Base-by-base conservation (phyloP, 1,140 invertebrate species). In the Drosophila trapezifrons region DNA sequence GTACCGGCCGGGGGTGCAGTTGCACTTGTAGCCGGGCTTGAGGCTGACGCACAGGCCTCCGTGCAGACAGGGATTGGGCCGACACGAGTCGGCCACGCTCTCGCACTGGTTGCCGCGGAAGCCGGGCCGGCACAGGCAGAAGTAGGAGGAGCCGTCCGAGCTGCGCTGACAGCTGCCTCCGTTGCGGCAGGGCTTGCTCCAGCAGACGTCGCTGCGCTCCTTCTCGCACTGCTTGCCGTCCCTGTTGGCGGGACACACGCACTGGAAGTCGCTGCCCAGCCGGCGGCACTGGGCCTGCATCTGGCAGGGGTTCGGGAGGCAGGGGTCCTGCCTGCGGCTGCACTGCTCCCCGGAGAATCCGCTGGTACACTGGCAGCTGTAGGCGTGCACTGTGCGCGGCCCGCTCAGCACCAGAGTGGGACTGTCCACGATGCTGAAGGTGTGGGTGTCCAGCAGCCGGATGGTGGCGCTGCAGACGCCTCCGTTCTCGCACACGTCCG, bases 91-190 rank as follows among this genome's bases (percentile, higher is more conserved):
- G 0, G 96, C 95, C 0, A 97, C 93, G 8, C 95, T 94, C 93
- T 98, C 97, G 92, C 97, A 98, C 76, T 96, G 95, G 91, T 96
- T 96, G 12, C 97, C 97, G 32, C 96, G 94, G 89, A 97, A 98
- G 7, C 97, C 97, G 4, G 97, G 96, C 2, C 97, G 94, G 86
- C 97, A 98, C 1, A 98, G 92, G 80, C 97, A 98, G 92, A 98
- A 98, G 94, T 97, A 98, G 9, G 96, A 96, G 20, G 95, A 96
- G 46, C 96, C 96, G 81, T 97, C 96, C 0, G 96, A 94, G 84
- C 96, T 97, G 84, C 97, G 96, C 81, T 96, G 95, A 76, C 97
- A 98, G 2, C 96, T 96, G 12, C 97, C 97, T 12, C 97, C 97
- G 86, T 98, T 98, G 83, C 95, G 94, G 79, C 97, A 98, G 4